A percentile compares a stretch with the other conserved stretches of the same genome.
phyloP scores from a whole-genome alignment of 2,113 vertebrate genomes.

The Numenius arquata region DNA sequence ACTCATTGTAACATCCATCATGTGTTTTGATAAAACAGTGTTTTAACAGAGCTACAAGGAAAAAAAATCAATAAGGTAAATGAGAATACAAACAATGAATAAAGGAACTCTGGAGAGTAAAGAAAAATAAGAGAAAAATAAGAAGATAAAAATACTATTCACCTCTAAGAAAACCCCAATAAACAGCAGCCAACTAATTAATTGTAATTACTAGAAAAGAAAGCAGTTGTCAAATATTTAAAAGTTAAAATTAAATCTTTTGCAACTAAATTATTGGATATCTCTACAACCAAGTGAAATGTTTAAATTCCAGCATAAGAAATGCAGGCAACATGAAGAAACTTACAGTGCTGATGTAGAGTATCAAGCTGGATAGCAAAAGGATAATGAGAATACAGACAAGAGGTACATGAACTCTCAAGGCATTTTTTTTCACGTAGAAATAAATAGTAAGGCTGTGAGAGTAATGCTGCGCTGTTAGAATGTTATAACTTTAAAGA shows the following conservation, averaged over 20 bases:
- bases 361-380: not conserved
- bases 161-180: accelerated
- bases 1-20: not conserved
- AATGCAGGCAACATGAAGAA: not conserved
- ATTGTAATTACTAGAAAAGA: not conserved
- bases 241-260: not conserved
- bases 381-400: not conserved
- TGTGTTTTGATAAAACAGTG: not conserved
- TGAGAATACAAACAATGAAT: not conserved
- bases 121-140: not conserved
- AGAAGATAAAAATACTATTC: not conserved
- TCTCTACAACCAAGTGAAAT: not conserved
- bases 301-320: not conserved
- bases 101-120: not conserved
- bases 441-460: not conserved
- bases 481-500: not conserved
- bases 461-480: not conserved
- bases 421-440: not conserved
- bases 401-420: not conserved
- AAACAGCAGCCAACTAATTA: not conserved
- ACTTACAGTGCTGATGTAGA: not conserved
- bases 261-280: not conserved
- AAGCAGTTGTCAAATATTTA: not conserved
- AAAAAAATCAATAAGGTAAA: not conserved
- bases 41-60: not conserved